Evolutionary conservation across 2,113 vertebrate species (phyloP), one percentile per base, ranked within the genome.

Genomic region (Galemys pyrenaicus): DNA sequence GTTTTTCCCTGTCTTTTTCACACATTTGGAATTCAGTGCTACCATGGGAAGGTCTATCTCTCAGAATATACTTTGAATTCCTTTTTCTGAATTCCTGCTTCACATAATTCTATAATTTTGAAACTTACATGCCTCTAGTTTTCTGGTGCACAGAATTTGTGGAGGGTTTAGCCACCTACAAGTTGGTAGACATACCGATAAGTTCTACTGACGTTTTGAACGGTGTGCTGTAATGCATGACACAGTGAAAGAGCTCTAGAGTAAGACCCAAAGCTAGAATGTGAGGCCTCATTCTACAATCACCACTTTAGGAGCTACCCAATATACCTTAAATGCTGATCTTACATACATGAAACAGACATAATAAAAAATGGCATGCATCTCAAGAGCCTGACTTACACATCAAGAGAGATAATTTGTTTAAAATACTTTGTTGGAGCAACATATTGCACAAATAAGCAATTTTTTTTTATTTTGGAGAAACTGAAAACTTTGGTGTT

Each of bases 1-100:
- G 73, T 89, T 96, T 95, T 89, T 71, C 92, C 65, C 49, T 81
- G 89, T 92, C 68, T 81, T 95, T 94, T 95, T 95, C 85, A 78
- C 87, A 90, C 87, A 60, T 95, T 92, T 92, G 90, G 49, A 96
- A 96, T 97, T 92, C 67, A 74, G 5, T 19, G 9, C 41, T 84
- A 71, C 60, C 71, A 68, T 56, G 80, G 51, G 60, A 92, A 87
- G 44, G 92, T 73, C 87, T 89, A 15, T 44, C 84, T 5, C 35
- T 77, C 41, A 22, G n/a, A 95, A 89, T 39, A 19, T 46, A 84
- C 26, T 89, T 81, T 68, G 49, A 92, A 30, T 84, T 16, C 46
- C 51, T 81, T 54, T 68, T 87, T 82, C 87, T 51, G 60, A 79
- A 71, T 24, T 39, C 46, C 71, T 58, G 24, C 12, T 88, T 89